Conservation (phyloP, 1,140 invertebrate genomes). For the Anoplophora glabripennis region DNA sequence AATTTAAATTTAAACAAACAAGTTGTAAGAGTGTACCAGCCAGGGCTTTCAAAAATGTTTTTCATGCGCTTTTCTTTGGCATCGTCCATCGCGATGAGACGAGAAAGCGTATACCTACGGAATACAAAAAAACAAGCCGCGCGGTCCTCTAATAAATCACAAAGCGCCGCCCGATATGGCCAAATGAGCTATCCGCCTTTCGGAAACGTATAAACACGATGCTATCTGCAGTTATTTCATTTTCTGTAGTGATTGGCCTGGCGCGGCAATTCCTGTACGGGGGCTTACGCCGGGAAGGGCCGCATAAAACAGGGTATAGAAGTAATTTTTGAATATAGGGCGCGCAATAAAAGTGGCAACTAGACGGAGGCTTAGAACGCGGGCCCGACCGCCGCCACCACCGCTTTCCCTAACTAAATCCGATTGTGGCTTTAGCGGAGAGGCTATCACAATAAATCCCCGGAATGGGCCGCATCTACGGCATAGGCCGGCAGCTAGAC, state of each 20-base stretch:
- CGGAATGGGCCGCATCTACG: slow-evolving; percentile 40
- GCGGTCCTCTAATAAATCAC: neutral
- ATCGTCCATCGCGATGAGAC: no score
- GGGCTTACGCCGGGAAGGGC: slow-evolving; percentile 9
- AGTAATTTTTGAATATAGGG: slow-evolving; percentile 37
- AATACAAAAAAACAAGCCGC: no score
- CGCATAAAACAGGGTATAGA: slow-evolving; percentile 29
- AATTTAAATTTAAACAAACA: neutral
- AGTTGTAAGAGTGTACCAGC: no score
- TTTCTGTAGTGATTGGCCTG: slow-evolving; percentile 11
- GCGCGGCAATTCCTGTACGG: neutral
- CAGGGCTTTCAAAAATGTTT: no score
- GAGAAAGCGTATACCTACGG: no score
- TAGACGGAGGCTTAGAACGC: slow-evolving; percentile 15
- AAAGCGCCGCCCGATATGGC: neutral
- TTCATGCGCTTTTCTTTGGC: no score
- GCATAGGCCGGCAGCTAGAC: neutral
- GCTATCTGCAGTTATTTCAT: slow-evolving; percentile 10
- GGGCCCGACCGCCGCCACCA: neutral
- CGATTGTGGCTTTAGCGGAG: slow-evolving; percentile 34
- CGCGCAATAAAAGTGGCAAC: slow-evolving; percentile 35
- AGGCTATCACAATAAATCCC: slow-evolving; percentile 46
- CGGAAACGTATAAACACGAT: neutral
- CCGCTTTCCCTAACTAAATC: slow-evolving; percentile 33
- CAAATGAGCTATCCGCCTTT: neutral